A percentile compares a stretch with the other conserved stretches of the same genome.
phyloP scores from a whole-genome alignment of 2,797 vertebrate species.

The Sus cebifrons region DNA sequence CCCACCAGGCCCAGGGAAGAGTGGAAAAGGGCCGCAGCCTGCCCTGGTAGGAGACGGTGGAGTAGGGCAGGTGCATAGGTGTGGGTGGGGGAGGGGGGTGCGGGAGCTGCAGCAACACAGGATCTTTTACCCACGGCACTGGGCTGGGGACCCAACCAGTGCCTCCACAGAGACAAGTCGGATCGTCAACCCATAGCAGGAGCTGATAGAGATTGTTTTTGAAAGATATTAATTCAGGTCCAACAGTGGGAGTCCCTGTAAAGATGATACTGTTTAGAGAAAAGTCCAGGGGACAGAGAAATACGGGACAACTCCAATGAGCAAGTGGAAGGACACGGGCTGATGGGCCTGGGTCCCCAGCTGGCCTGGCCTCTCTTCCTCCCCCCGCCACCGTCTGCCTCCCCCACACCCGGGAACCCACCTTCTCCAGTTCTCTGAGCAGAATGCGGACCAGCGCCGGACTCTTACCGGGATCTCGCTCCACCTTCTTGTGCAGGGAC shows the following conservation, averaged over 20 bases:
- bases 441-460: slow-evolving; percentile 93
- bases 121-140: too few species aligned
- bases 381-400: fast-evolving
- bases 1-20: neutral
- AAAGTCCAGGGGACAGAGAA: neutral
- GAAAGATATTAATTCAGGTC: neutral
- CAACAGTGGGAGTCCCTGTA: neutral
- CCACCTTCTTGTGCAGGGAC: slow-evolving; percentile 97
- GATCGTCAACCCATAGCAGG: too few species aligned
- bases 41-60: neutral
- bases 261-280: neutral
- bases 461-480: slow-evolving; percentile 92
- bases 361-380: too few species aligned
- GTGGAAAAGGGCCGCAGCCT: neutral
- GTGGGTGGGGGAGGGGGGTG: neutral
- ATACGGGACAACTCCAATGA: neutral
- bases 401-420: slow-evolving; percentile 79
- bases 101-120: neutral
- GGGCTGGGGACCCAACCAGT: too few species aligned
- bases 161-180: too few species aligned
- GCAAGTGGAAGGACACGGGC: fast-evolving
- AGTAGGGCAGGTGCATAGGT: fast-evolving
- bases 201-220: neutral
- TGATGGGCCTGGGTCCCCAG: too few species aligned
- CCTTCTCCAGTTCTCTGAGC: slow-evolving; percentile 96